These are phyloP conservation scores for Marmota monax DNA, from an alignment of 2,113 vertebrate species.

Conservation along the genomic window DNA sequence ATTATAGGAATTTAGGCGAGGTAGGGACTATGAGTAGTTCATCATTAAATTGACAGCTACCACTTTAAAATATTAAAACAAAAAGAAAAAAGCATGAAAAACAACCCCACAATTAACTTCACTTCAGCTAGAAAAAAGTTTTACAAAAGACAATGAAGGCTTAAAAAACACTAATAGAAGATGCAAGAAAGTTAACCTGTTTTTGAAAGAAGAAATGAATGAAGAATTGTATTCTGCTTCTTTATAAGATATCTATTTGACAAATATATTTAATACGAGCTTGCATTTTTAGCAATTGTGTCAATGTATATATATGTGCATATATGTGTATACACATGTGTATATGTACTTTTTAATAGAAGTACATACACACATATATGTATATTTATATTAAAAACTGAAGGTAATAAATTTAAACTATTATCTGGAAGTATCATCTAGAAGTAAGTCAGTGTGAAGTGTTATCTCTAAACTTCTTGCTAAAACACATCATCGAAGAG, in stretches of 20 bases:
- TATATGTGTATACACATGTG: not conserved
- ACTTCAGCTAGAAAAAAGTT: not conserved
- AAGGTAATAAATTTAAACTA: slow-evolving; percentile 22
- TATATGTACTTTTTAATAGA: not conserved
- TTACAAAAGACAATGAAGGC: not conserved
- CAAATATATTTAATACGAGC: not conserved
- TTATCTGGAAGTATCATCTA: not conserved
- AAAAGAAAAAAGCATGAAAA: slow-evolving; percentile 2
- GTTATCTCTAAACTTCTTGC: not conserved
- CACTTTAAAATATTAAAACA: not conserved
- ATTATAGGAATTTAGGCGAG: not conserved
- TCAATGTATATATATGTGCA: not conserved
- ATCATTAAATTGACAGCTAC: not conserved
- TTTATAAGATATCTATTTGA: not conserved
- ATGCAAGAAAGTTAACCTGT: not conserved
- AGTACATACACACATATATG: too few species aligned
- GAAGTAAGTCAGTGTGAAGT: not conserved
- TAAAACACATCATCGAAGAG: slow-evolving; percentile 29
- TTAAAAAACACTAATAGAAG: not conserved
- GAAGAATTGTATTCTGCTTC: not conserved
- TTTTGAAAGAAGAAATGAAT: not conserved
- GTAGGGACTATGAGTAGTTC: not conserved
- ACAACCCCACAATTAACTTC: not conserved
- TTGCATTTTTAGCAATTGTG: not conserved
- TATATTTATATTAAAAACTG: not conserved